phyloP scores from a whole-genome alignment of 2,797 vertebrate genomes.

The Phoxinus dragarum region DNA sequence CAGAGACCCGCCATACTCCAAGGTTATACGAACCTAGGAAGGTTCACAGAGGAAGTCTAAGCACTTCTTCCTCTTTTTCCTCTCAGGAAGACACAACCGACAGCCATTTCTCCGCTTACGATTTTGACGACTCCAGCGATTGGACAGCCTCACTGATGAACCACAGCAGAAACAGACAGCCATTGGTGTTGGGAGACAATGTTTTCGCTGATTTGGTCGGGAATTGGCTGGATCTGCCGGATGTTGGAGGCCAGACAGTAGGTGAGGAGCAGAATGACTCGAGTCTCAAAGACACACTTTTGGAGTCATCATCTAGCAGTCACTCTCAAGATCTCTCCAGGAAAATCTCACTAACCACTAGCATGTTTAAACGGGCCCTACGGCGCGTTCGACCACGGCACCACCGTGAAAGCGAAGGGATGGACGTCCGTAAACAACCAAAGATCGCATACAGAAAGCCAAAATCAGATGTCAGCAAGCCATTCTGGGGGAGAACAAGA shows the following conservation, averaged over 20 bases:
- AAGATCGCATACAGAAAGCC: constrained; percentile 70
- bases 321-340: constrained; percentile 80
- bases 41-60: constrained; percentile 54
- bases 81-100: constrained; percentile 73
- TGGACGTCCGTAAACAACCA: constrained; percentile 74
- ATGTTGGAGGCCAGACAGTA: constrained; percentile 68
- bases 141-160: constrained; percentile 92
- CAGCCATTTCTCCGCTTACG: constrained; percentile 86
- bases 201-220: constrained; percentile 94
- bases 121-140: constrained; percentile 82
- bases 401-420: constrained; percentile 67
- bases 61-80: constrained; percentile 58
- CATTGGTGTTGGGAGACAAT: constrained; percentile 92
- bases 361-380: constrained; percentile 86
- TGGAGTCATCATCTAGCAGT: constrained; percentile 58
- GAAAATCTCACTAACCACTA: constrained; percentile 82
- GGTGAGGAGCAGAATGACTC: constrained; percentile 22
- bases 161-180: constrained; percentile 90
- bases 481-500: constrained; percentile 67
- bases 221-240: constrained; percentile 96
- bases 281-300: constrained; percentile 46
- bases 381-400: constrained; percentile 81
- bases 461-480: constrained; percentile 79
- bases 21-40: constrained; percentile 26
- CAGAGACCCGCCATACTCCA: constrained; percentile 28